These are phyloP conservation scores for Diplosoma virens DNA, from an alignment of 23 tunicate species.

Conservation along the genomic window DNA sequence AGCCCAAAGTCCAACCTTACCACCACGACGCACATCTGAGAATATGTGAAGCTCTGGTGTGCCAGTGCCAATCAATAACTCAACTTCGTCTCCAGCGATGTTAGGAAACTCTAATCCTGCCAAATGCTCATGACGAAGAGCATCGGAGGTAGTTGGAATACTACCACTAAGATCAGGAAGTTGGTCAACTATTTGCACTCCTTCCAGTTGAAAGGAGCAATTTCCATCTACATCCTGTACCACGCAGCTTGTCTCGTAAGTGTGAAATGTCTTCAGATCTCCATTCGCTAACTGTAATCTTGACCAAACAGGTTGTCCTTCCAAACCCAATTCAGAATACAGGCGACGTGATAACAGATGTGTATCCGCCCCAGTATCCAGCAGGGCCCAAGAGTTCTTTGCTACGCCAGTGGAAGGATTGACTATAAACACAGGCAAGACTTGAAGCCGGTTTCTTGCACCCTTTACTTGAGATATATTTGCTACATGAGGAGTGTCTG, in stretches of 20 bases:
- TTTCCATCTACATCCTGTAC: neutral
- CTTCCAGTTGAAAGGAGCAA: neutral
- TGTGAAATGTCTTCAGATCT: no score
- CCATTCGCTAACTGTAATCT: neutral
- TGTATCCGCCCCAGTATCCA: neutral
- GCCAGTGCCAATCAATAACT: neutral
- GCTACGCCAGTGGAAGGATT: neutral
- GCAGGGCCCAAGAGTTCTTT: neutral
- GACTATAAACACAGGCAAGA: neutral
- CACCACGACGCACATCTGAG: neutral
- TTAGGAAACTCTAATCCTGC: slow-evolving; percentile 1
- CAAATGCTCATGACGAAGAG: neutral
- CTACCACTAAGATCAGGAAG: neutral
- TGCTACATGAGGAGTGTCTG: no score
- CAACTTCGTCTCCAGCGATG: neutral
- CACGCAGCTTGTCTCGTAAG: neutral
- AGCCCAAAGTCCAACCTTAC: neutral
- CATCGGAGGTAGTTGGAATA: neutral
- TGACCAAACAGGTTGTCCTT: neutral
- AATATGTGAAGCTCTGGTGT: slow-evolving; percentile 1
- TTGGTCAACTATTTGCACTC: neutral
- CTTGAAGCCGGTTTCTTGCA: slow-evolving; percentile 1
- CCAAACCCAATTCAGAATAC: neutral
- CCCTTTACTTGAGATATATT: no score
- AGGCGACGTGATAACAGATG: neutral